These are phyloP conservation scores for Microplitis deprimator DNA, from an alignment of 2,888 invertebrate species.

Conservation along the genomic window DNA sequence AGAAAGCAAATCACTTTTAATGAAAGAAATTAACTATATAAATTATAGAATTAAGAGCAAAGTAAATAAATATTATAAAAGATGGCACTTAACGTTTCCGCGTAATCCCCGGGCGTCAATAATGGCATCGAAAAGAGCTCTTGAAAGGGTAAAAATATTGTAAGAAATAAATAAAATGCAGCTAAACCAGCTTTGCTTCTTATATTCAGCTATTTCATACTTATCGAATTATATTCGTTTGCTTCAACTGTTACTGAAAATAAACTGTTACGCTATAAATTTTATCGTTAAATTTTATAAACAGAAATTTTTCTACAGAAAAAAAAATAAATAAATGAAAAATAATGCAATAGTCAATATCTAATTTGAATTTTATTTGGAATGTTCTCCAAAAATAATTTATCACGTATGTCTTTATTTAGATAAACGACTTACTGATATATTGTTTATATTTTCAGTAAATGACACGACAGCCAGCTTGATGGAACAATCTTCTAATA, in stretches of 20 bases:
- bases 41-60: not conserved
- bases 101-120: conserved; percentile 9
- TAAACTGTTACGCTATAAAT: too few relatives aligned
- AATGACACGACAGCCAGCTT: conserved; percentile 60
- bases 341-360: too few relatives aligned
- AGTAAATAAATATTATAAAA: conserved; percentile 8
- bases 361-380: too few relatives aligned
- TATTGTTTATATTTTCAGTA: conserved; percentile 52
- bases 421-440: not conserved
- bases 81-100: conserved; percentile 31
- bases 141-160: not conserved
- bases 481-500: conserved; percentile 58
- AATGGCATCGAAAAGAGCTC: not conserved
- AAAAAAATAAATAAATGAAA: too few relatives aligned
- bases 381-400: too few relatives aligned
- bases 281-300: too few relatives aligned
- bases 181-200: not conserved
- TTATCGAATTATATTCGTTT: not conserved
- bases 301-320: too few relatives aligned
- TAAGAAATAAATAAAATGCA: not conserved
- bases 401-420: too few relatives aligned
- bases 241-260: not conserved
- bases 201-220: not conserved
- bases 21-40: conserved; percentile 4
- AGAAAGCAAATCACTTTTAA: not conserved